Percentiles rank a stretch among this genome's conserved stretches.
These are phyloP conservation scores for Coptodon bakossiorum DNA, from an alignment of 2,113 vertebrate genomes.

Conservation along the genomic window DNA sequence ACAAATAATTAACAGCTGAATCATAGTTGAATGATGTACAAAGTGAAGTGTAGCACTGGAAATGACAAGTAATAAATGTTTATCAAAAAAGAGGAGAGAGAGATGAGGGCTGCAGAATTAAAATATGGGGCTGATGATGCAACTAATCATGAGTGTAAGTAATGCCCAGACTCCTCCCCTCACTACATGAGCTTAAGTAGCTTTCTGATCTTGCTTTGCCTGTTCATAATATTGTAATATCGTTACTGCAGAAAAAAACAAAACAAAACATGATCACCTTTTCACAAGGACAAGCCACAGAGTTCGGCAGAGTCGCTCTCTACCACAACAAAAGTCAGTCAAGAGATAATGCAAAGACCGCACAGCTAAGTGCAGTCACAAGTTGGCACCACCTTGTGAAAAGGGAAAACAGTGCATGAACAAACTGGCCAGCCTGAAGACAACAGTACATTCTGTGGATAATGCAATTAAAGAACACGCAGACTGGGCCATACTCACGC, in stretches of 20 bases:
- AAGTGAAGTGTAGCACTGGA: neutral
- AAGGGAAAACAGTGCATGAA: neutral
- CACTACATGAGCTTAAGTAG: neutral
- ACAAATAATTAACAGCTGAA: slow-evolving; percentile 6
- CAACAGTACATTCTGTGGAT: neutral
- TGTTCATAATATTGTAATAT: neutral
- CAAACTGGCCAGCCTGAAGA: neutral
- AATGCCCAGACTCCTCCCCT: neutral
- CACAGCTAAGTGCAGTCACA: neutral
- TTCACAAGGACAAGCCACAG: slow-evolving; percentile 10
- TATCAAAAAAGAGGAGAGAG: neutral
- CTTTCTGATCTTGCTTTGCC: neutral
- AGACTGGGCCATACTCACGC: neutral
- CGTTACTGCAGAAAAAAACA: neutral
- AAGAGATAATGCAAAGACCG: neutral
- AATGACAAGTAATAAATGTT: slow-evolving; percentile 19
- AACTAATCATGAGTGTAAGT: neutral
- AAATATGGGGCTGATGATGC: neutral
- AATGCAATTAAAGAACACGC: neutral
- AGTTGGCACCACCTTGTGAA: slow-evolving; percentile 15
- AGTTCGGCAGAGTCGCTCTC: neutral
- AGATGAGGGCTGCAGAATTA: neutral
- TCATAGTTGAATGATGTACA: neutral
- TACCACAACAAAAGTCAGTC: neutral
- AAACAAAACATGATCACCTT: neutral